Evolutionary conservation across 2,797 vertebrate species (phyloP), one percentile per base, ranked within the genome.

Genomic region (Cyclura pinguis): DNA sequence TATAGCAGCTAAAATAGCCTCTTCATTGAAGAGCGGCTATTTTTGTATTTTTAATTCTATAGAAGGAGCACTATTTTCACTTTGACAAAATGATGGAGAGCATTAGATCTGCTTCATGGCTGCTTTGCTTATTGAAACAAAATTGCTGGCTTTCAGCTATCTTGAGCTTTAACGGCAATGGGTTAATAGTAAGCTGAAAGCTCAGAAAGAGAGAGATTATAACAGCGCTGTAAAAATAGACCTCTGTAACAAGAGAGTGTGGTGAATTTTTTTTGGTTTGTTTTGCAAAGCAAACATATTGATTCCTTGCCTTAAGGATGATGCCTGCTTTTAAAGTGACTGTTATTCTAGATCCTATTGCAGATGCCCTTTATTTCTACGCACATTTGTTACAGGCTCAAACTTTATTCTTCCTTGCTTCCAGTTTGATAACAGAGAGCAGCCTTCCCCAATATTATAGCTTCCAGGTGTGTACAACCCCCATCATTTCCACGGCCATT

Each of bases 1-100:
- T 92, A 80, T 62, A 87, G 85, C 55, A 38, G 52, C 74, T 73
- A 87, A 89, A 92, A 90, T 89, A 87, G 67, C 80, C 64, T 87
- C 74, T 78, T 57, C n/a, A 13, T 50, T 84, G 64, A 89, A 85
- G 73, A 42, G 73, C 57, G 81, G 52, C 42, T 92, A 92, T 89
- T 90, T 90, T 80, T 73, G 81, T 87, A 78, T 87, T 92, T 91
- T 89, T 87, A 92, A 89, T 92, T 84, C 64, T 80, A 85, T 55
- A 87, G 85, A 64, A 84, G 47, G 38, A 64, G 62, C 29, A 73
- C 80, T 84, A 80, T 87, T 84, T 89, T 78, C 88, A 80, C 80
- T 27, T 52, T 84, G 72, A 74, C 85, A 73, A 89, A 73, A 87
- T 87, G 90, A 69, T 55, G 64, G 59, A 86, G 91, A 83, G 88